Evolutionary conservation across 2,113 vertebrate species (phyloP).

Genomic region (Pangasianodon gigas): DNA sequence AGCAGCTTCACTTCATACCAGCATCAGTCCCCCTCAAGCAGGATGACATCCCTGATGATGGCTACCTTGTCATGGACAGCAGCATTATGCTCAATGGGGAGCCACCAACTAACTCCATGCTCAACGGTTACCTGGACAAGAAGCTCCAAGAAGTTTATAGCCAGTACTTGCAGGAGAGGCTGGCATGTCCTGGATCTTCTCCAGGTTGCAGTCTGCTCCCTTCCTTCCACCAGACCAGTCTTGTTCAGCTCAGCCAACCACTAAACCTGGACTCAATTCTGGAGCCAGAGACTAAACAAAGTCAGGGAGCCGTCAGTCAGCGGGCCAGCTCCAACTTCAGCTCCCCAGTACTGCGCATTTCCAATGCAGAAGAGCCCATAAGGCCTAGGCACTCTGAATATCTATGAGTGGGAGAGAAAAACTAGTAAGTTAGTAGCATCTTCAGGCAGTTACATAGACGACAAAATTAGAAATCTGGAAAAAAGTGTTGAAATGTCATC

Average conservation of each 20-base stretch:
- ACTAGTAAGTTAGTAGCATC: background rate
- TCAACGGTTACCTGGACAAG: constrained; percentile 84
- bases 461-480: background rate
- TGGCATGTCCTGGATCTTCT: constrained; percentile 78
- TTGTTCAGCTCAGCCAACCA: constrained; percentile 65
- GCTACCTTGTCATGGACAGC: constrained; percentile 74
- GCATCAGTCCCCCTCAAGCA: background rate
- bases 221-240: constrained; percentile 70
- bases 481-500: background rate
- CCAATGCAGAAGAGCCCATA: constrained; percentile 57
- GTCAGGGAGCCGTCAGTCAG: constrained; percentile 59
- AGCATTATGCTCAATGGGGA: constrained; percentile 71
- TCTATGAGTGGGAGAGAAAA: background rate
- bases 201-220: constrained; percentile 75
- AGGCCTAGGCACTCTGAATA: background rate
- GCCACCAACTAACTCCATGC: constrained; percentile 81
- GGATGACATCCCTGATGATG: constrained; percentile 58
- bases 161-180: constrained; percentile 82
- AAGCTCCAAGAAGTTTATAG: constrained; percentile 88
- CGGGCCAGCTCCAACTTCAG: constrained; percentile 77
- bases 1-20: background rate
- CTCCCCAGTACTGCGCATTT: constrained; percentile 83
- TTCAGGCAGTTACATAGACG: background rate
- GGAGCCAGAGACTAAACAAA: constrained; percentile 59
- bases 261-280: constrained; percentile 71